Evolutionary conservation across 53 echinoderm and acorn worm genomes (phyloP).

Genomic region (Zoroaster sp.): DNA sequence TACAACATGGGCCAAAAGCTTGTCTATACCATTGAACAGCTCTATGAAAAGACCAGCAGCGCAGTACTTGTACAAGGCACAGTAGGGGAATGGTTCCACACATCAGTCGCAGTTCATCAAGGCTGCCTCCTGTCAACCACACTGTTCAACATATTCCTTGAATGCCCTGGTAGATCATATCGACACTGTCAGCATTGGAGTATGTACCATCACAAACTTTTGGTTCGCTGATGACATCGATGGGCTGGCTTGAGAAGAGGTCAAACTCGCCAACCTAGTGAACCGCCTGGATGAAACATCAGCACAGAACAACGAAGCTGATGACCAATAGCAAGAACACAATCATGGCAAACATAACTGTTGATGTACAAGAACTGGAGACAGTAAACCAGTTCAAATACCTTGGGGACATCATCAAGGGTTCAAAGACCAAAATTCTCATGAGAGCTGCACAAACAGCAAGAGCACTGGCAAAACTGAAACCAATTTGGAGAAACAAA

Average conservation of each 20-base stretch:
- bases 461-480: conserved; percentile 26
- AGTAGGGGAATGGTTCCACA: conserved; percentile 27
- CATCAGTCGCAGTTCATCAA: conserved; percentile 37
- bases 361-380: background rate
- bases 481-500: conserved; percentile 19
- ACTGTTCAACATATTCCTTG: conserved; percentile 55
- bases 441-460: conserved; percentile 36
- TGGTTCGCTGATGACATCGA: conserved; percentile 28
- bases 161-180: conserved; percentile 11
- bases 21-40: conserved; percentile 25
- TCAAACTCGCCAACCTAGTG: conserved; percentile 35
- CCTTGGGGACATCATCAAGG: background rate
- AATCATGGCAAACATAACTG: background rate
- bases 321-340: conserved; percentile 21
- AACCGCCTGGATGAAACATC: conserved; percentile 6
- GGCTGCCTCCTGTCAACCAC: conserved; percentile 33
- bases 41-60: conserved; percentile 28
- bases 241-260: conserved; percentile 4
- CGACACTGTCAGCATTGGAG: conserved; percentile 14
- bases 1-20: conserved; percentile 16
- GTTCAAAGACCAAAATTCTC: conserved; percentile 35
- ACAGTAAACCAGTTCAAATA: background rate
- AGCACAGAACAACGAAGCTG: conserved; percentile 11
- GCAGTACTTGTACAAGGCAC: conserved; percentile 12
- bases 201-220: background rate